These are phyloP conservation scores for Ecliptopera silaceata DNA, from an alignment of 2,888 invertebrate genomes.

Conservation along the genomic window DNA sequence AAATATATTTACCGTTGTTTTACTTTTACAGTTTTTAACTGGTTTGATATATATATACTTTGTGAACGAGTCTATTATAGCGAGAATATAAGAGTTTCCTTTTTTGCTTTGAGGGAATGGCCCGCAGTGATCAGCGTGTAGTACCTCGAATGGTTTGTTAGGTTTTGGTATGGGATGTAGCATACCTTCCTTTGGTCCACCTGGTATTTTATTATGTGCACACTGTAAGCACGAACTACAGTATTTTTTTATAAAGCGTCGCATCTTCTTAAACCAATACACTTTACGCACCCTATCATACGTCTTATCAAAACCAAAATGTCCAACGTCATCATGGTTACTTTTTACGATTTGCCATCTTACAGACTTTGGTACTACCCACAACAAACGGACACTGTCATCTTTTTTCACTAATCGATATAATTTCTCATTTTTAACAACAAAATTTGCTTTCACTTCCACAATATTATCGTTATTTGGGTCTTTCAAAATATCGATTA, in stretches of 20 bases:
- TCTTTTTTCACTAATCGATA: too few relatives aligned
- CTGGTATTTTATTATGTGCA: not conserved
- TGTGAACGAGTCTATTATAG: not conserved
- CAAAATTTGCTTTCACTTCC: too few relatives aligned
- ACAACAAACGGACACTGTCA: too few relatives aligned
- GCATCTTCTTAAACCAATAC: not conserved
- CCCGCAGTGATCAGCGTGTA: not conserved
- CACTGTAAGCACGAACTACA: not conserved
- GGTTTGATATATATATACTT: not conserved
- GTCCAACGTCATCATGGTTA: not conserved
- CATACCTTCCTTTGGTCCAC: not conserved
- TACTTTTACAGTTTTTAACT: not conserved
- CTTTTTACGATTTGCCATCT: not conserved
- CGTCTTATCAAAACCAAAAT: not conserved
- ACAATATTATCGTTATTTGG: too few relatives aligned
- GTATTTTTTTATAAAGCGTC: not conserved
- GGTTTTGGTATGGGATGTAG: not conserved
- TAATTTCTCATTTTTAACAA: too few relatives aligned
- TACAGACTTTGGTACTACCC: not conserved
- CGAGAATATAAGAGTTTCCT: not conserved
- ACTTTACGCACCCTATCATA: not conserved
- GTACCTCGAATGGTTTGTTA: not conserved
- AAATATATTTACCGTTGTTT: not conserved
- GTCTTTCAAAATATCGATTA: too few relatives aligned
- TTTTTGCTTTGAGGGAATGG: not conserved